phyloP scores from a whole-genome alignment of 2,888 invertebrate species.

The Oxycera nigricornis region DNA sequence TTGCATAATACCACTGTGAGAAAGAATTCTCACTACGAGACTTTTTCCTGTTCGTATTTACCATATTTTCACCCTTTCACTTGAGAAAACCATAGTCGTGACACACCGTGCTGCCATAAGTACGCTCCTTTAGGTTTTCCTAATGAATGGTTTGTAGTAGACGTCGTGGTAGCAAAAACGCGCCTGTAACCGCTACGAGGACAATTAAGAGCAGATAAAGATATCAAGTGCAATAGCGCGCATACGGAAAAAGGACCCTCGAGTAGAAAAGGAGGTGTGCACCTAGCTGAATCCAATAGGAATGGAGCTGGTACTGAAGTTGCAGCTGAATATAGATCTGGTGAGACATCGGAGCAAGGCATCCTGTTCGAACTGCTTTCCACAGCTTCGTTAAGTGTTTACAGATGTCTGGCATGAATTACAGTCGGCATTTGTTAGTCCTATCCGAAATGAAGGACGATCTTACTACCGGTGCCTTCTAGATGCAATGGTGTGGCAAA shows the following conservation, averaged over 20 bases:
- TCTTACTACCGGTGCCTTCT: background rate
- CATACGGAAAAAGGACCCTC: background rate
- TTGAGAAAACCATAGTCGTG: background rate
- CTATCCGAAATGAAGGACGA: background rate
- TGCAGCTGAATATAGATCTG: too few relatives aligned
- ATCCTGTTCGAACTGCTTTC: background rate
- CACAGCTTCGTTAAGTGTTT: slow-evolving; percentile 3
- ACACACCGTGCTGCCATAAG: background rate
- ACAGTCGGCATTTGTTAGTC: slow-evolving; percentile 16
- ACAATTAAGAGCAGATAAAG: slow-evolving; percentile 38
- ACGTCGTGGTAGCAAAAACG: background rate
- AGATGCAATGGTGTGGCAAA: background rate
- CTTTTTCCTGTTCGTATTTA: background rate
- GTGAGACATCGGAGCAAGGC: background rate
- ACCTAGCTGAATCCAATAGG: background rate
- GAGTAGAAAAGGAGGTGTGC: background rate
- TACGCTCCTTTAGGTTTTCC: background rate
- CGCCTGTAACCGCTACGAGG: background rate
- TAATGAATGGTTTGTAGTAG: background rate
- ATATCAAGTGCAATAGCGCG: slow-evolving; percentile 28
- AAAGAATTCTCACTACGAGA: background rate
- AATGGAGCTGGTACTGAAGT: background rate
- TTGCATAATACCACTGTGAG: background rate
- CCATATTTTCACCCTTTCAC: background rate
- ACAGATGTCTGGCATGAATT: slow-evolving; percentile 34